Conservation (phyloP, 2,888 invertebrate species). For the Capitulum mitella region DNA sequence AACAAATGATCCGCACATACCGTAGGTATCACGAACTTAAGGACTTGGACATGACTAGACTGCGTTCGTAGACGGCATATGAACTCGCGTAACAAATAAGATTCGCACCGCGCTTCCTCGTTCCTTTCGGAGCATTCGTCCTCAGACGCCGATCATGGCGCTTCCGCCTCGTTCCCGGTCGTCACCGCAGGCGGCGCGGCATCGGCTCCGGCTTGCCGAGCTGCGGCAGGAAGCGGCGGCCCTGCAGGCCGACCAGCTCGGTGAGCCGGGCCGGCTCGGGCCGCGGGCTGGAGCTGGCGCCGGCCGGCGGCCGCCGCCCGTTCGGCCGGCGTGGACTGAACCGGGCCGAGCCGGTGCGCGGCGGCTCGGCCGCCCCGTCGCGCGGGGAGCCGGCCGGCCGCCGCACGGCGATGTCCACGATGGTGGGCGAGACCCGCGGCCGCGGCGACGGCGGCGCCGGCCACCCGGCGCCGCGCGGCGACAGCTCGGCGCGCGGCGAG, state of each 20-base stretch:
- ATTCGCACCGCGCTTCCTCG: not conserved
- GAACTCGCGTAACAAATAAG: not conserved
- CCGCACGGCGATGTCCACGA: not conserved
- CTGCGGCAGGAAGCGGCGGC: constrained; percentile 11
- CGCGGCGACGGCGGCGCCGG: not conserved
- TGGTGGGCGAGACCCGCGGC: not conserved
- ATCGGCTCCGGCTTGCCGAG: not conserved
- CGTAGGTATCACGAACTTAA: not conserved
- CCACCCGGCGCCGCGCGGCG: not conserved
- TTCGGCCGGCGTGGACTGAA: not conserved
- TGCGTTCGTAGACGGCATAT: not conserved
- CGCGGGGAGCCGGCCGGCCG: constrained; percentile 15
- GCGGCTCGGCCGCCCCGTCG: not conserved
- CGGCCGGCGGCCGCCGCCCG: not conserved
- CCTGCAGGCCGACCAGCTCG: constrained; percentile 15
- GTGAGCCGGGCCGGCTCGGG: not conserved
- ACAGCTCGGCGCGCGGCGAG: not conserved
- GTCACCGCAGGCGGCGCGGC: constrained; percentile 1
- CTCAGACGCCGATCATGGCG: no score
- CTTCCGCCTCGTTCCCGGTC: no score
- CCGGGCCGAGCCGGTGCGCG: not conserved
- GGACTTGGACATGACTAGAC: not conserved
- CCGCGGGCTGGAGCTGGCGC: no score
- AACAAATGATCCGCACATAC: no score
- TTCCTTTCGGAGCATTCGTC: no score